Conservation (phyloP, 2,113 vertebrate genomes). For the Mystacornis crossleyi region DNA sequence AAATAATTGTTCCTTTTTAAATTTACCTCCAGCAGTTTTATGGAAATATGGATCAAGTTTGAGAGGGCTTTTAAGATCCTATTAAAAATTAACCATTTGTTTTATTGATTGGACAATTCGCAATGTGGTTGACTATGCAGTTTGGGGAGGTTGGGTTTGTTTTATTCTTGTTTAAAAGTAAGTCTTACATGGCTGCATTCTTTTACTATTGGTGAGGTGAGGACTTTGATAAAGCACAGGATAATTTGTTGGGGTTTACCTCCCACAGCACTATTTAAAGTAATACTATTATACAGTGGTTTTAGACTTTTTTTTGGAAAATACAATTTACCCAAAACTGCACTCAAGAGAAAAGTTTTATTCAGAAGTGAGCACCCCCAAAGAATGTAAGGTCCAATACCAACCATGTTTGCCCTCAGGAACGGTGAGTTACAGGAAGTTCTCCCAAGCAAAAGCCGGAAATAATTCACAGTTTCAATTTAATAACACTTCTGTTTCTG, state of each 20-base stretch:
- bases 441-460: background rate
- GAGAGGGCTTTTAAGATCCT: constrained; percentile 61
- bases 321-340: background rate
- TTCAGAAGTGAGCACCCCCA: background rate
- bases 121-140: constrained; percentile 7
- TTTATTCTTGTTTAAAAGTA: background rate
- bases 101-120: constrained; percentile 54
- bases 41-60: constrained; percentile 60
- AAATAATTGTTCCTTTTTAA: constrained; percentile 35
- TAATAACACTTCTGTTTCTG: background rate
- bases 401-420: background rate
- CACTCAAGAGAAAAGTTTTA: background rate
- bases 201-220: background rate
- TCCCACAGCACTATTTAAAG: background rate
- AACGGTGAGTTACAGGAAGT: background rate
- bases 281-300: background rate
- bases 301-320: background rate
- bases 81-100: constrained; percentile 66
- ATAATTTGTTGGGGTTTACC: background rate
- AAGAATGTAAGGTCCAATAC: background rate
- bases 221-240: background rate
- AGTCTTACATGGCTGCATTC: background rate
- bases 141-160: background rate
- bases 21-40: constrained; percentile 42
- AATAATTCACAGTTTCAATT: background rate